phyloP scores from a whole-genome alignment of 2,797 vertebrate genomes.

The Aselliscus stoliczkanus region DNA sequence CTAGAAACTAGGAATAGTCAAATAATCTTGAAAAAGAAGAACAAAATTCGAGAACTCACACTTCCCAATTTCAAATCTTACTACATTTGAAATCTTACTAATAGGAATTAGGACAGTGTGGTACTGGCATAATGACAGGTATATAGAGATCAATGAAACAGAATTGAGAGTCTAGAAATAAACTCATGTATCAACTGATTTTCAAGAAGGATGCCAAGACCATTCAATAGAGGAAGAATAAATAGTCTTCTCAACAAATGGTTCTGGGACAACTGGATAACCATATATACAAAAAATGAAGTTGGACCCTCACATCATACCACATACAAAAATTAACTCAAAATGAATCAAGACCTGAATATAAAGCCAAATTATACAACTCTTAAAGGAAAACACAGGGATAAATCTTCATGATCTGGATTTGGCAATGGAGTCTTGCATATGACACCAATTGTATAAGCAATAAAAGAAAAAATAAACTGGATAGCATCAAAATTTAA shows the following conservation, averaged over 20 bases:
- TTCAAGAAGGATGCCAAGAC: background rate
- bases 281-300: background rate
- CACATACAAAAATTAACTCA: background rate
- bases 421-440: background rate
- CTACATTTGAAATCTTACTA: too few relatives aligned
- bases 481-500: background rate
- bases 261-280: background rate
- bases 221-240: background rate
- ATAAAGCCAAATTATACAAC: background rate
- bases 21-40: background rate
- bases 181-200: background rate
- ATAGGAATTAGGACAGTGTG: background rate
- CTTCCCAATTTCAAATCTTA: background rate
- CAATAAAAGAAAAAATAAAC: background rate
- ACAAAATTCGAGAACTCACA: background rate
- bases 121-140: background rate
- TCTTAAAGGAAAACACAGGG: background rate
- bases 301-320: background rate
- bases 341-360: background rate
- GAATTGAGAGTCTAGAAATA: background rate
- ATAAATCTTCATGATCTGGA: background rate
- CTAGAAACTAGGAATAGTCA: background rate
- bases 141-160: background rate
- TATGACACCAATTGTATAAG: background rate
- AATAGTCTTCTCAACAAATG: background rate